Conservation (phyloP, 2,797 vertebrate genomes). For the Chaenodraco wilsoni region DNA sequence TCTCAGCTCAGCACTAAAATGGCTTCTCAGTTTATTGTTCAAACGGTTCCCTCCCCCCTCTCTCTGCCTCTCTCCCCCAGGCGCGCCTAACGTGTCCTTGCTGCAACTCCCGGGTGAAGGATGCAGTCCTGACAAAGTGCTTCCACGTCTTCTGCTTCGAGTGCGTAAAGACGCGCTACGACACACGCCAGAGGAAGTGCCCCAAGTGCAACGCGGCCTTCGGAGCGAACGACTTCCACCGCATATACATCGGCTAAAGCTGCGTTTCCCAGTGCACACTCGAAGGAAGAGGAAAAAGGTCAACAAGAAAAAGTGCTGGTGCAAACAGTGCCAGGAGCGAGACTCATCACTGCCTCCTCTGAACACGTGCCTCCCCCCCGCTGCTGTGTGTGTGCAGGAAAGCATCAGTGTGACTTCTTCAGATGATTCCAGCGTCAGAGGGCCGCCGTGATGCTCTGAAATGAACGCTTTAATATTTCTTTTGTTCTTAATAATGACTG, state of each 20-base stretch:
- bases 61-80: conserved; percentile 66
- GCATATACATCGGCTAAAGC: conserved; percentile 94
- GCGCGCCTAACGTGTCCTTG: conserved; percentile 95
- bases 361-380: background rate
- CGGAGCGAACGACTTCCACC: conserved; percentile 97
- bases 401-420: conserved; percentile 17
- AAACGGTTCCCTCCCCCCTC: background rate
- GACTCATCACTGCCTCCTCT: conserved; percentile 19
- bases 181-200: conserved; percentile 97
- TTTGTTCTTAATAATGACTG: conserved; percentile 29
- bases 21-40: conserved; percentile 28
- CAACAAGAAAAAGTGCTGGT: conserved; percentile 1
- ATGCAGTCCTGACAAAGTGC: conserved; percentile 97
- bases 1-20: conserved; percentile 33
- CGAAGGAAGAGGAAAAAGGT: background rate
- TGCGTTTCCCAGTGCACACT: background rate
- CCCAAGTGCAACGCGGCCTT: conserved; percentile 98
- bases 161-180: conserved; percentile 96
- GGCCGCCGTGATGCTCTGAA: conserved; percentile 27
- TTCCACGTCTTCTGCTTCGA: conserved; percentile 99
- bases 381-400: conserved; percentile 17
- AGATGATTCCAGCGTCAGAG: conserved; percentile 19
- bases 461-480: conserved; percentile 26
- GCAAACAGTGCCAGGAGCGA: conserved; percentile 39
- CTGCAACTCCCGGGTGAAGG: conserved; percentile 98